phyloP scores from a whole-genome alignment of 2,113 vertebrate species.

The Octodon degus region DNA sequence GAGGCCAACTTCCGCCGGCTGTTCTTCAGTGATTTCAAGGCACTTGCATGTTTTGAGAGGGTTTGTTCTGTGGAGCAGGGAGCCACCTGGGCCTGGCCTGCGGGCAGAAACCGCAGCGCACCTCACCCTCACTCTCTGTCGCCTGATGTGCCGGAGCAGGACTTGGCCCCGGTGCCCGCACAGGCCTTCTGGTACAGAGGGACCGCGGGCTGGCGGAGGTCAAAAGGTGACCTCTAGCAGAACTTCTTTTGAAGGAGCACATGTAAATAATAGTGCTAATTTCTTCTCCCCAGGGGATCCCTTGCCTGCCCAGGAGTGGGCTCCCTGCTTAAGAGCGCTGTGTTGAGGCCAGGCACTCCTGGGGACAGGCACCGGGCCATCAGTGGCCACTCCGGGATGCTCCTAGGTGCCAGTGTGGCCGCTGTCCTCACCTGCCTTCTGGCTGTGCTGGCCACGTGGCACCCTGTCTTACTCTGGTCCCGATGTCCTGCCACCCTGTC shows the following conservation, averaged over 20 bases:
- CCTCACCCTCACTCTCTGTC: neutral
- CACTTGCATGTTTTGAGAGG: neutral
- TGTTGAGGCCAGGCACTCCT: no score
- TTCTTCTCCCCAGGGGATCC: neutral
- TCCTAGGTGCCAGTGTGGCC: neutral
- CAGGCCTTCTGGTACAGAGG: neutral
- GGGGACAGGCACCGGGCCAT: neutral
- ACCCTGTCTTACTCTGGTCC: neutral
- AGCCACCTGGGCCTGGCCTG: neutral
- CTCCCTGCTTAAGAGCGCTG: neutral
- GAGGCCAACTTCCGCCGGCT: neutral
- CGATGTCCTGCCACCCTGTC: rapidly evolving
- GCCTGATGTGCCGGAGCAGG: neutral
- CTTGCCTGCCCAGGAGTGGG: neutral
- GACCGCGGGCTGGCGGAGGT: neutral
- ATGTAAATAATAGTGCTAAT: neutral
- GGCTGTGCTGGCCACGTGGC: neutral
- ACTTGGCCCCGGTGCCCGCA: rapidly evolving
- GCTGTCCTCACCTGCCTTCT: neutral
- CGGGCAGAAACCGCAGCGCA: neutral
- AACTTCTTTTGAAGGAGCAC: neutral
- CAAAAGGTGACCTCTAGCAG: neutral
- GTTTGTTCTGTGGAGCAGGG: neutral
- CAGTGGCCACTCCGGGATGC: neutral
- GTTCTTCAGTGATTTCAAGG: neutral